These are phyloP conservation scores for Notocelia uddmanniana DNA, from an alignment of 2,888 invertebrate species.

Conservation along the genomic window DNA sequence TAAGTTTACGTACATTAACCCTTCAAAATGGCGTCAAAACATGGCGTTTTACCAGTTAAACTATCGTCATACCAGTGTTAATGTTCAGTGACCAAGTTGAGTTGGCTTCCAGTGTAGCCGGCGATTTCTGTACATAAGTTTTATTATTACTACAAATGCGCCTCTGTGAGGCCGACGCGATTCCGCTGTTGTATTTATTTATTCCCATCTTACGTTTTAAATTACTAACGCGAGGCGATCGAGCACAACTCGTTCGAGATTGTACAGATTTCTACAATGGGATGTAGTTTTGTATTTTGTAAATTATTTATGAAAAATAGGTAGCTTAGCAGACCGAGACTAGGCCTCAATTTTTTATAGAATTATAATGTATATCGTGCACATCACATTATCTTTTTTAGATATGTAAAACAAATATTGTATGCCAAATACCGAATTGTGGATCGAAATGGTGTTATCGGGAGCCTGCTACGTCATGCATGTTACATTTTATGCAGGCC, in stretches of 20 bases:
- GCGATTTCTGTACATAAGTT: slow-evolving; percentile 25
- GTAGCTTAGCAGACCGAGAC: slow-evolving; percentile 47
- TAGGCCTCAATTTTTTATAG: slow-evolving; percentile 51
- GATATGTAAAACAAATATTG: slow-evolving; percentile 47
- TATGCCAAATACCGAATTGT: slow-evolving; percentile 42
- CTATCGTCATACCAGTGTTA: not conserved
- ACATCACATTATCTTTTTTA: slow-evolving; percentile 52
- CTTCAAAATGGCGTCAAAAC: no score
- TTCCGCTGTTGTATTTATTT: slow-evolving; percentile 28
- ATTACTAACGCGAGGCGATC: slow-evolving; percentile 14
- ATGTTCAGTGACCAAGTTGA: not conserved
- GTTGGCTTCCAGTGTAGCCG: not conserved
- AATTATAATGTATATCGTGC: slow-evolving; percentile 54
- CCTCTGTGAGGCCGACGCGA: slow-evolving; percentile 46
- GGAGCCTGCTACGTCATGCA: not conserved
- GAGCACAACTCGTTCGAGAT: not conserved
- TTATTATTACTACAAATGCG: slow-evolving; percentile 30
- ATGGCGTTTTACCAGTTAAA: not conserved
- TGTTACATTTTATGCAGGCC: not conserved
- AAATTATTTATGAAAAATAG: slow-evolving; percentile 51
- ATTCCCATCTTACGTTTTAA: slow-evolving; percentile 25
- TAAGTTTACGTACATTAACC: no score
- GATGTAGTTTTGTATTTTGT: slow-evolving; percentile 54
- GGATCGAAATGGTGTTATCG: not conserved
- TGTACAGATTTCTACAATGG: slow-evolving; percentile 42